These are phyloP conservation scores for Gyrodactylus salaris DNA, from an alignment of 1,140 invertebrate genomes.

Conservation along the genomic window DNA sequence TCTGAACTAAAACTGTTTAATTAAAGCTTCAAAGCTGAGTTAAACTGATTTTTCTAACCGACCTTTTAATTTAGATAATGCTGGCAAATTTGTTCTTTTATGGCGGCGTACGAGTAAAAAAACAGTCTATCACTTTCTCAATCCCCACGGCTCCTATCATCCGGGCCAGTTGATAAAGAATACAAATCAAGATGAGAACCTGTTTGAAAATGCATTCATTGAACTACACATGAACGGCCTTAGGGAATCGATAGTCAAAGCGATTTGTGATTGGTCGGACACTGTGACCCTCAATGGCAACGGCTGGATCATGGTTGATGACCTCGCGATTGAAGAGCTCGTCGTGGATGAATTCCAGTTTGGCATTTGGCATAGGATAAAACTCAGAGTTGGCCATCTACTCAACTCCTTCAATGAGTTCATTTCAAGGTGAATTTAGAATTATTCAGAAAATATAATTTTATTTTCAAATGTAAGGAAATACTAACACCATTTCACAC, in stretches of 20 bases:
- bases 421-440: background rate
- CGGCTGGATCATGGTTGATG: background rate
- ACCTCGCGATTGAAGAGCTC: background rate
- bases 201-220: background rate
- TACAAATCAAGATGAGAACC: background rate
- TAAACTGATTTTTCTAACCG: background rate
- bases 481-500: too few species aligned
- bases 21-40: too few species aligned
- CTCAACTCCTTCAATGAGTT: background rate
- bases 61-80: background rate
- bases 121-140: background rate
- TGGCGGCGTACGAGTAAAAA: background rate
- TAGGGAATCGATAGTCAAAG: background rate
- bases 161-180: background rate
- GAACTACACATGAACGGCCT: background rate
- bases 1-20: too few species aligned
- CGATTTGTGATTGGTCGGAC: background rate
- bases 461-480: too few species aligned
- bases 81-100: background rate
- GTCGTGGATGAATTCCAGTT: background rate
- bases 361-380: background rate
- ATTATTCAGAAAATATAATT: too few species aligned
- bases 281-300: background rate
- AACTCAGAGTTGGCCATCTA: background rate
- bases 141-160: background rate